A percentile compares a stretch with the other conserved stretches of the same genome.
phyloP scores from a whole-genome alignment of 2,797 vertebrate genomes.

The Sylvia borin region DNA sequence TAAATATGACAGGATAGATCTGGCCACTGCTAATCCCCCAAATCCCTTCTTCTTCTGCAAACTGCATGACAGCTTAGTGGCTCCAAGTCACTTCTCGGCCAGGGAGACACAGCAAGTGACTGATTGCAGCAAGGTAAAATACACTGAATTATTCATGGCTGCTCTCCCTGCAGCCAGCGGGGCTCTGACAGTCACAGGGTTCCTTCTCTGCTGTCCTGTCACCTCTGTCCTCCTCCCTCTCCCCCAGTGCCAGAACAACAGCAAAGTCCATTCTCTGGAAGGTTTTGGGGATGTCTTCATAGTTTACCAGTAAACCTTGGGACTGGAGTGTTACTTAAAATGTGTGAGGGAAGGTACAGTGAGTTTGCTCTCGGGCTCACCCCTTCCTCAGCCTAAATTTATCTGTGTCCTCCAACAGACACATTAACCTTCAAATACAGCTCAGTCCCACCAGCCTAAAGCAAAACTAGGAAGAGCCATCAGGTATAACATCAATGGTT shows the following conservation, averaged over 20 bases:
- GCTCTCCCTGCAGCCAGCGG: background rate
- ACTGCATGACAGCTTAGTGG: background rate
- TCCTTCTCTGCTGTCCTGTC: background rate
- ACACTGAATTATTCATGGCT: background rate
- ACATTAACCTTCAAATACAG: rapidly evolving
- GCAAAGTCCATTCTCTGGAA: rapidly evolving
- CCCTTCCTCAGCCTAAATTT: background rate
- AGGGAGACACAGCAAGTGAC: background rate
- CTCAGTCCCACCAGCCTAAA: background rate
- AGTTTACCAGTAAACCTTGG: background rate
- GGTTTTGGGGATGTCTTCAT: background rate
- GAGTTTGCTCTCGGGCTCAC: background rate
- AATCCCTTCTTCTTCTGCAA: background rate
- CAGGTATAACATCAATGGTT: background rate
- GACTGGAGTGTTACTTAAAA: background rate
- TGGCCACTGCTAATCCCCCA: background rate
- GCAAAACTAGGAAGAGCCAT: background rate
- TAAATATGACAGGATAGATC: conserved; percentile 11
- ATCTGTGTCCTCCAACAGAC: background rate
- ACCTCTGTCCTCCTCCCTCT: background rate
- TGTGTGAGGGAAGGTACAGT: rapidly evolving
- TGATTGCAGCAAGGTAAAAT: background rate
- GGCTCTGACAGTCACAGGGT: background rate
- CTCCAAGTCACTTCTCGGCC: background rate
- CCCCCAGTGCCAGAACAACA: background rate